phyloP scores from a whole-genome alignment of 2,888 invertebrate species.

The Drosophila testacea region DNA sequence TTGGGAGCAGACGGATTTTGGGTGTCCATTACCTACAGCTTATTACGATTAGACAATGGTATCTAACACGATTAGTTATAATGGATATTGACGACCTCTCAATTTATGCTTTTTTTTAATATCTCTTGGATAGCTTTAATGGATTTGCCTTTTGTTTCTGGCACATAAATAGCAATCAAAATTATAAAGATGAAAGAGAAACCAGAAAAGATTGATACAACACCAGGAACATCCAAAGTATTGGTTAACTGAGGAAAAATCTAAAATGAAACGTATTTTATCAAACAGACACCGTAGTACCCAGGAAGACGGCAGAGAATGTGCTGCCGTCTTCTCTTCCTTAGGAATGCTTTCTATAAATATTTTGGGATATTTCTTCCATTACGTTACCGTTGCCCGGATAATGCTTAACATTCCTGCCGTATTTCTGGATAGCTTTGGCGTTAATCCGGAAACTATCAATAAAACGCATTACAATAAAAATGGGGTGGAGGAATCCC shows the following conservation, averaged over 20 bases:
- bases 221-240: neutral
- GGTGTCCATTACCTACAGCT: too few species aligned
- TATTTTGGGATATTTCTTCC: slow-evolving; percentile 67
- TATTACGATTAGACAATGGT: too few species aligned
- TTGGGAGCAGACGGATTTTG: too few species aligned
- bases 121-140: slow-evolving; percentile 67
- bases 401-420: slow-evolving; percentile 55
- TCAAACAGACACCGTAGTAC: too few species aligned
- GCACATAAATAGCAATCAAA: slow-evolving; percentile 69
- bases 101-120: neutral
- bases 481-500: neutral
- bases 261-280: slow-evolving; percentile 2
- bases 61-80: too few species aligned
- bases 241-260: neutral
- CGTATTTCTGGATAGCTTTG: slow-evolving; percentile 1
- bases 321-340: too few species aligned
- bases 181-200: slow-evolving; percentile 38
- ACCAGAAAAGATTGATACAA: slow-evolving; percentile 17
- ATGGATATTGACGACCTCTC: too few species aligned
- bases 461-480: neutral
- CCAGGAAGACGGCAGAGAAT: too few species aligned
- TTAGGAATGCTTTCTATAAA: slow-evolving; percentile 44
- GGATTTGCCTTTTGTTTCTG: slow-evolving; percentile 81
- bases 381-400: slow-evolving; percentile 66
- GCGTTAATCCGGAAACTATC: neutral